Percentiles rank a stretch among this genome's conserved stretches.
Evolutionary conservation across 2,888 invertebrate genomes (phyloP).

Genomic region (Oscheius sp.): DNA sequence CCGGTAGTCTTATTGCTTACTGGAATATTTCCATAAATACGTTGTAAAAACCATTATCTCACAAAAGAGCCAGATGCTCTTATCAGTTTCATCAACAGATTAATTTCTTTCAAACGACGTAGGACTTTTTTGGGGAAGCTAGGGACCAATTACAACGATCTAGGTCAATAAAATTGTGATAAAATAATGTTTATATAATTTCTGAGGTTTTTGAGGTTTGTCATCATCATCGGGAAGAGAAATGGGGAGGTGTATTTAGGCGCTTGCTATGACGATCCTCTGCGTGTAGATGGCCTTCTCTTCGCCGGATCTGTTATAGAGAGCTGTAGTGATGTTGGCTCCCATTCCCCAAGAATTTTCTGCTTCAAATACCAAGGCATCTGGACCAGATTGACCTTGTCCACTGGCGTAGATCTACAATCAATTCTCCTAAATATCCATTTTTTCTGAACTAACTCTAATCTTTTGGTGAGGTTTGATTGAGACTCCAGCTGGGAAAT

Average conservation of each 20-base stretch:
- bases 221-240: background rate
- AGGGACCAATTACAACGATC: too few species aligned
- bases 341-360: slow-evolving; percentile 74
- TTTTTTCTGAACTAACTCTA: background rate
- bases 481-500: slow-evolving; percentile 15
- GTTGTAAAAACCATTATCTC: too few species aligned
- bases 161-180: too few species aligned
- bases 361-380: slow-evolving; percentile 60
- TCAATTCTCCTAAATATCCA: background rate
- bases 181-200: too few species aligned
- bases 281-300: slow-evolving; percentile 36
- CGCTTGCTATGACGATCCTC: slow-evolving; percentile 15
- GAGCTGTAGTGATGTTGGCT: slow-evolving; percentile 21
- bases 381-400: slow-evolving; percentile 61
- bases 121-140: too few species aligned
- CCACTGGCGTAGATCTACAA: slow-evolving; percentile 73
- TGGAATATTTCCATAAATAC: too few species aligned
- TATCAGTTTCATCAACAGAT: too few species aligned
- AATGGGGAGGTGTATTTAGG: slow-evolving; percentile 36
- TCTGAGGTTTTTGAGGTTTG: too few species aligned
- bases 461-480: slow-evolving; percentile 16
- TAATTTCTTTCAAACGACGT: too few species aligned
- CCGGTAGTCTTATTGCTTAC: too few species aligned
- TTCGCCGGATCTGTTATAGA: slow-evolving; percentile 24
- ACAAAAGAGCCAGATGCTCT: too few species aligned